Percentiles rank a stretch among this genome's conserved stretches.
These are phyloP conservation scores for Tortricodes alternella DNA, from an alignment of 2,888 invertebrate genomes.

Conservation along the genomic window DNA sequence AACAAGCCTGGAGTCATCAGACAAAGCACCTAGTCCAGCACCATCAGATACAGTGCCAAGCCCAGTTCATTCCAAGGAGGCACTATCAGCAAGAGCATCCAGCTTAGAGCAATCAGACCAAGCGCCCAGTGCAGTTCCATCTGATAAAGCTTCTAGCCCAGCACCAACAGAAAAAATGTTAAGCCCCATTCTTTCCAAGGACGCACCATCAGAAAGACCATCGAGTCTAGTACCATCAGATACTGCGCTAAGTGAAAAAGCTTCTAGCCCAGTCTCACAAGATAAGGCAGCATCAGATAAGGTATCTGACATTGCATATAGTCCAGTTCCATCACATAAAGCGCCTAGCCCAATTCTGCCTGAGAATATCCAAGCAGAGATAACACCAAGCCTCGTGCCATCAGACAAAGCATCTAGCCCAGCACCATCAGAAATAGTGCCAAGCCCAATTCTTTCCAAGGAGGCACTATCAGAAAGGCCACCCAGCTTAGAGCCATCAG, in stretches of 20 bases:
- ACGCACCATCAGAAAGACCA: conserved; percentile 8
- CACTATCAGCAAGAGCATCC: neutral
- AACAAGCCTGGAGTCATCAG: conserved; percentile 19
- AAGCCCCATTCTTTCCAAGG: conserved; percentile 2
- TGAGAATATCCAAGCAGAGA: neutral
- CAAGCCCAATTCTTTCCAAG: neutral
- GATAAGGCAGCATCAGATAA: conserved; percentile 6
- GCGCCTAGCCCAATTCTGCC: neutral
- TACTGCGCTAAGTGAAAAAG: no score
- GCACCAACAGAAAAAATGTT: neutral
- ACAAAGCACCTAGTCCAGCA: conserved; percentile 9
- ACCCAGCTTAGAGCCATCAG: neutral
- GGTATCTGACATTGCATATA: conserved; percentile 7
- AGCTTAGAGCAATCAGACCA: neutral
- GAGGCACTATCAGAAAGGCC: neutral
- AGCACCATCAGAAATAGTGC: neutral
- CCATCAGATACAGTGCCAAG: neutral
- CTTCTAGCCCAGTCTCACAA: neutral
- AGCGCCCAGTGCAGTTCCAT: neutral
- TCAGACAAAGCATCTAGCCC: neutral
- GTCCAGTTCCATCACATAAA: conserved; percentile 5
- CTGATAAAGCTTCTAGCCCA: neutral
- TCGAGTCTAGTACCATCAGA: conserved; percentile 5
- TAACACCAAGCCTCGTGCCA: neutral
- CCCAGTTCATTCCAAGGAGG: neutral